Base-by-base conservation (phyloP, 2,888 invertebrate species). In the Lithophane socia region DNA sequence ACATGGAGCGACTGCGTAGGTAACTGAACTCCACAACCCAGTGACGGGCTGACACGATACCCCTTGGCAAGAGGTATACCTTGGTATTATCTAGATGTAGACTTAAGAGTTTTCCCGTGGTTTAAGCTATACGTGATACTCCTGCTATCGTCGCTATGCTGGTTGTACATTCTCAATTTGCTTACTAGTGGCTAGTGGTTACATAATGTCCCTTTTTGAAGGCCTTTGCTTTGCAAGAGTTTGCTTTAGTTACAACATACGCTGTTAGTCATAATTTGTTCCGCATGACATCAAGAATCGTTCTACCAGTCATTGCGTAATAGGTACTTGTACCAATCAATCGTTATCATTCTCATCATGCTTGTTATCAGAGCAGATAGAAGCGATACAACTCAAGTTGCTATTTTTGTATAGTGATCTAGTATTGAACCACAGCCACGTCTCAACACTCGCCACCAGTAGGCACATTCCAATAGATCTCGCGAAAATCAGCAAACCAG, bases 301-400 rank as follows among this genome's bases (percentile, higher is more conserved):
- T 78, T 63, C 8, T 60, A 13, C 10, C 12, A 56, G 9, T 56
- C 7, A 66, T 80, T 73, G 24, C 42, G 21, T 13, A 61, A 79
- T 79, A n/a, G n/a, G n/a, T n/a, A 63, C 58, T 73, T 67, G 24
- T 61, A n/a, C 37, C 13, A 49, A 61, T 18, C 29, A n/a, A 52
- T 44, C 24, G 60, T 70, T 83, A 64, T 79, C 49, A 56, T 67
- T 37, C 18, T 29, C 56, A 64, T 44, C 29, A 56, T 79, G 42
- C 13, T 52, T 66, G 75, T 52, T 75, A 75, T 7, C n/a, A 54
- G 4, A 12, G 29, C 3, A 49, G 10, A 44, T 18, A 60, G 42
- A 29, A 49, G 5, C 1, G 18, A 52, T 29, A 13, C 21, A 24
- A 73, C 9, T 37, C n/a, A 9, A 10, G 44, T 18, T 24, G 13